These are phyloP conservation scores for Meliscaeva auricollis DNA, from an alignment of 2,888 invertebrate species.

Conservation along the genomic window DNA sequence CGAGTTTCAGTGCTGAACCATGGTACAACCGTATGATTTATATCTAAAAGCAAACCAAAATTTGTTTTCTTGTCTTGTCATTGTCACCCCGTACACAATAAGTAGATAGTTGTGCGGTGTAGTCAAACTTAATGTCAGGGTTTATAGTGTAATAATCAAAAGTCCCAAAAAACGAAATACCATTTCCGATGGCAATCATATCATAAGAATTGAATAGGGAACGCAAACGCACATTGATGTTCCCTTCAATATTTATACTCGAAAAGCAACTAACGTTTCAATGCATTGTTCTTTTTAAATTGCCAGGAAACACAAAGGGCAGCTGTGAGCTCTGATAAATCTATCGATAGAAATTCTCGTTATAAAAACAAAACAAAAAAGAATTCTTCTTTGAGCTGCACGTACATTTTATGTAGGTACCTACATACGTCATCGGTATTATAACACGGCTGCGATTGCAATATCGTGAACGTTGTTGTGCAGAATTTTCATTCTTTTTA, in stretches of 20 bases:
- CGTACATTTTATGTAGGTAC: background rate
- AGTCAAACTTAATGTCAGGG: too few relatives aligned
- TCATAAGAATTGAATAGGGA: background rate
- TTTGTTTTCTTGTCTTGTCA: too few relatives aligned
- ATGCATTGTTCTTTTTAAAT: conserved; percentile 49
- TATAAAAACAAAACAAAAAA: conserved; percentile 31
- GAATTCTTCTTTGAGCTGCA: conserved; percentile 14
- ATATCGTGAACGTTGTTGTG: conserved; percentile 22
- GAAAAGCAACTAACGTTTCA: conserved; percentile 30
- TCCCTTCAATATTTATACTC: conserved; percentile 40
- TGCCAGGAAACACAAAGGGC: conserved; percentile 41
- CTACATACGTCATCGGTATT: conserved; percentile 13
- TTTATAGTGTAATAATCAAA: conserved; percentile 19
- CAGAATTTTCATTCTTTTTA: conserved; percentile 26
- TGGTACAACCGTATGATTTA: too few relatives aligned
- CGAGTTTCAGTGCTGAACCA: too few relatives aligned
- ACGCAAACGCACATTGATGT: conserved; percentile 35
- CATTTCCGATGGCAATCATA: conserved; percentile 30
- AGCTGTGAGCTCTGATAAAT: conserved; percentile 58
- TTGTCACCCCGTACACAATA: too few relatives aligned
- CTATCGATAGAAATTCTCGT: conserved; percentile 29
- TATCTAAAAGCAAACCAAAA: too few relatives aligned
- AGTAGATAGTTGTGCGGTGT: too few relatives aligned
- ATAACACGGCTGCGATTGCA: conserved; percentile 41
- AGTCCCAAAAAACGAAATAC: conserved; percentile 26